A percentile compares a stretch with the other conserved stretches of the same genome.
These are phyloP conservation scores for Drosophila baimaii DNA, from an alignment of 1,140 invertebrate species.

Conservation along the genomic window DNA sequence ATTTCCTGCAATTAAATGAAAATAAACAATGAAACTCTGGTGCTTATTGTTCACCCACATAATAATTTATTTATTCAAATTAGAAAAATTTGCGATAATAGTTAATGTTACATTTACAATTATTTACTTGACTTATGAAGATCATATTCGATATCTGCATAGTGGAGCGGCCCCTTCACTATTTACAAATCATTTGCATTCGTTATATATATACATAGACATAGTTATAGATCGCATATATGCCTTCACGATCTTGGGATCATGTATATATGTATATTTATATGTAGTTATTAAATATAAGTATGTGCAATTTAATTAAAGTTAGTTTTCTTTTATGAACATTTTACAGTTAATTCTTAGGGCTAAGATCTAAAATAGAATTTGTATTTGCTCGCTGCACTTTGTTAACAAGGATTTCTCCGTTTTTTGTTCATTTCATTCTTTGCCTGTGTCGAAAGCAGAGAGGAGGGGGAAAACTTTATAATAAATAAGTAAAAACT, in stretches of 20 bases:
- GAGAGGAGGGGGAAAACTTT: conserved; percentile 11
- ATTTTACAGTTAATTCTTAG: conserved; percentile 68
- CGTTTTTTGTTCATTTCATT: not conserved
- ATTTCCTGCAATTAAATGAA: too few relatives aligned
- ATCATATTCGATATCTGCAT: conserved; percentile 67
- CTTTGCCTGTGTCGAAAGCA: conserved; percentile 17
- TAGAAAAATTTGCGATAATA: conserved; percentile 76
- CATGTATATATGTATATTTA: conserved; percentile 40
- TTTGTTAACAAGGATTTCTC: conserved; percentile 70
- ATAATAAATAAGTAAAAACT: conserved; percentile 45
- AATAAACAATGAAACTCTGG: not conserved
- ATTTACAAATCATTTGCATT: conserved; percentile 60
- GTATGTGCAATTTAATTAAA: conserved; percentile 59
- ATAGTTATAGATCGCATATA: conserved; percentile 41
- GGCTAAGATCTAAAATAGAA: conserved; percentile 60
- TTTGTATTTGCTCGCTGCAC: conserved; percentile 70
- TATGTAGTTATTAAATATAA: conserved; percentile 49
- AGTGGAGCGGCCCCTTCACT: conserved; percentile 58
- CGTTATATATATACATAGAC: conserved; percentile 47
- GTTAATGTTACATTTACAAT: conserved; percentile 75
- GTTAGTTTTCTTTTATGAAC: conserved; percentile 71
- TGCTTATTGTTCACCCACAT: conserved; percentile 80
- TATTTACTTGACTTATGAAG: conserved; percentile 76
- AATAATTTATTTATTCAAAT: conserved; percentile 83
- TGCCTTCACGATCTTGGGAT: conserved; percentile 35